These are phyloP conservation scores for Ophioninae sp. DNA, from an alignment of 2,888 invertebrate species.

Conservation along the genomic window DNA sequence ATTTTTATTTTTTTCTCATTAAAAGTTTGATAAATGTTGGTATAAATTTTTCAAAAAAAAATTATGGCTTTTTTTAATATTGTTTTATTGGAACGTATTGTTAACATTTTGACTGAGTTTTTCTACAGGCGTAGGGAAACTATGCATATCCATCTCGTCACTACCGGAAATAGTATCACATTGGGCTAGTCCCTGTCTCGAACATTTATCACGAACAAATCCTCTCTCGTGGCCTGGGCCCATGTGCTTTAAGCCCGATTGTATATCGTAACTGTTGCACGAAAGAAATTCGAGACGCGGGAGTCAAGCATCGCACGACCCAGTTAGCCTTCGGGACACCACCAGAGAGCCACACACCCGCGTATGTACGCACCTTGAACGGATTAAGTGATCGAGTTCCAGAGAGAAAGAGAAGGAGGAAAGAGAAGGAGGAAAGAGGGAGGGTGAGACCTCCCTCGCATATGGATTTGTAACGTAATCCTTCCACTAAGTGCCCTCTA, in stretches of 20 bases:
- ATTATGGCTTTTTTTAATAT: too few species aligned
- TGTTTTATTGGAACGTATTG: too few species aligned
- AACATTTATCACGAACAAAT: constrained; percentile 61
- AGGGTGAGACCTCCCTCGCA: constrained; percentile 46
- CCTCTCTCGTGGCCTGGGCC: constrained; percentile 35
- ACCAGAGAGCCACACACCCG: constrained; percentile 52
- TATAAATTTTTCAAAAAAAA: too few species aligned
- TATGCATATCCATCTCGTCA: constrained; percentile 15
- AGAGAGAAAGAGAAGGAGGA: constrained; percentile 30
- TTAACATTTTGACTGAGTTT: too few species aligned
- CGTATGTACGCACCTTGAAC: constrained; percentile 64
- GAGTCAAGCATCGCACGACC: constrained; percentile 55
- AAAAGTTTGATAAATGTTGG: too few species aligned
- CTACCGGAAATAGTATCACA: constrained; percentile 64
- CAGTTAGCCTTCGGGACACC: constrained; percentile 45
- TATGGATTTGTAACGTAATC: constrained; percentile 63
- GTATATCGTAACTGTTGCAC: constrained; percentile 38
- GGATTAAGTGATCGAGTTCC: constrained; percentile 66
- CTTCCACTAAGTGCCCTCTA: constrained; percentile 59
- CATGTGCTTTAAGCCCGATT: constrained; percentile 36
- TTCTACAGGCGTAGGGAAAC: too few species aligned
- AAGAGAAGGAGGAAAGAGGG: not conserved
- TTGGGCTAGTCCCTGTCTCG: constrained; percentile 59
- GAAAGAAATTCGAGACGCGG: constrained; percentile 60
- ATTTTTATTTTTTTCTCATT: too few species aligned